Percentiles rank a stretch among this genome's conserved stretches.
These are phyloP conservation scores for Centropus unirufus DNA, from an alignment of 2,113 vertebrate species.

Conservation along the genomic window DNA sequence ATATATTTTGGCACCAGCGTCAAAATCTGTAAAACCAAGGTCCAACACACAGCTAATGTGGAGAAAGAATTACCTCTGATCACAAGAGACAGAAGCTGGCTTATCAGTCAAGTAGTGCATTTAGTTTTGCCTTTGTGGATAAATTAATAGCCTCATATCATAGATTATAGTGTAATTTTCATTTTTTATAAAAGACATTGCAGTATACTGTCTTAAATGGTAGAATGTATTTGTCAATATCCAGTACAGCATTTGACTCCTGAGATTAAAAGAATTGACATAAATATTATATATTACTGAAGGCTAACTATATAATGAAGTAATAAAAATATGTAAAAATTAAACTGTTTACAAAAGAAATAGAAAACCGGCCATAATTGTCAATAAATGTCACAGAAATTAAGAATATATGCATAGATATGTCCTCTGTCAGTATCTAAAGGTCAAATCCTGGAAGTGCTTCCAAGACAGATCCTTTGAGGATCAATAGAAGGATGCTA, in stretches of 20 bases:
- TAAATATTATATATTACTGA: neutral
- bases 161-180: neutral
- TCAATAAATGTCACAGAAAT: neutral
- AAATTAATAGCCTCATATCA: neutral
- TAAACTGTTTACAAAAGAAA: neutral
- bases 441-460: neutral
- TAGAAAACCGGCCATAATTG: neutral
- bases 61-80: neutral
- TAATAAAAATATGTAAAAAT: neutral
- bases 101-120: neutral
- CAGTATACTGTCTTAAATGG: neutral
- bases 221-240: neutral
- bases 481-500: neutral
- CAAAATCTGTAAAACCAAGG: neutral
- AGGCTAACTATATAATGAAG: neutral
- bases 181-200: neutral
- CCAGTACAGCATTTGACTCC: neutral
- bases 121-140: neutral
- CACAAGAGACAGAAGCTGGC: neutral
- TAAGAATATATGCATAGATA: neutral
- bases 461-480: neutral
- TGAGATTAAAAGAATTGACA: neutral
- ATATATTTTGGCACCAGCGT: neutral
- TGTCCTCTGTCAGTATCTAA: neutral
- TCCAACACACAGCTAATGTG: neutral